Evolutionary conservation across 2,888 invertebrate genomes (phyloP).

Genomic region (Lampropteryx suffumata): DNA sequence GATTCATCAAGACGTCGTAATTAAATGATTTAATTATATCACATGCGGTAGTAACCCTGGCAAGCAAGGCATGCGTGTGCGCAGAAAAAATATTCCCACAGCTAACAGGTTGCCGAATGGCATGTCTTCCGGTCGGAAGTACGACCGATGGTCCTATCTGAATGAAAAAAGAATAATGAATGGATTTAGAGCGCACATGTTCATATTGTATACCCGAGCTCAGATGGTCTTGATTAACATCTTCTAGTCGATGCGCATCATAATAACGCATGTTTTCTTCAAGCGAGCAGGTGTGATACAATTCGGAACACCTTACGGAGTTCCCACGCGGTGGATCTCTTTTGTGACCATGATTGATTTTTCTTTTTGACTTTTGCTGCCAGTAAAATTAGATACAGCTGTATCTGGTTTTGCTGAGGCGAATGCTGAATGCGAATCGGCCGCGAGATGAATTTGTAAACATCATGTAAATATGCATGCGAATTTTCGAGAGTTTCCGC

Average conservation of each 20-base stretch:
- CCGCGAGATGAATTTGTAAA: constrained; percentile 24
- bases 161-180: constrained; percentile 60
- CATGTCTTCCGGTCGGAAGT: constrained; percentile 79
- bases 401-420: constrained; percentile 17
- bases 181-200: constrained; percentile 68
- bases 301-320: constrained; percentile 59
- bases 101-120: constrained; percentile 76
- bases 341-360: constrained; percentile 49
- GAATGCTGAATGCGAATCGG: constrained; percentile 24
- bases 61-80: constrained; percentile 44
- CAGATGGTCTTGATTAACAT: constrained; percentile 61
- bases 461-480: constrained; percentile 24
- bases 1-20: constrained; percentile 33
- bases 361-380: constrained; percentile 44
- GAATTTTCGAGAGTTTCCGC: constrained; percentile 20
- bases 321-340: constrained; percentile 61
- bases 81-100: constrained; percentile 75
- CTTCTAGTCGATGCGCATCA: constrained; percentile 52
- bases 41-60: constrained; percentile 56
- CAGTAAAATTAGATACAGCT: constrained; percentile 5
- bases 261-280: constrained; percentile 55
- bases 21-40: constrained; percentile 47
- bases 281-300: constrained; percentile 58
- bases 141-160: constrained; percentile 70
- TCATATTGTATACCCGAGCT: constrained; percentile 43